A percentile compares a stretch with the other conserved stretches of the same genome.
These are phyloP conservation scores for Lepus timidus DNA, from an alignment of 2,113 vertebrate genomes.

Conservation along the genomic window DNA sequence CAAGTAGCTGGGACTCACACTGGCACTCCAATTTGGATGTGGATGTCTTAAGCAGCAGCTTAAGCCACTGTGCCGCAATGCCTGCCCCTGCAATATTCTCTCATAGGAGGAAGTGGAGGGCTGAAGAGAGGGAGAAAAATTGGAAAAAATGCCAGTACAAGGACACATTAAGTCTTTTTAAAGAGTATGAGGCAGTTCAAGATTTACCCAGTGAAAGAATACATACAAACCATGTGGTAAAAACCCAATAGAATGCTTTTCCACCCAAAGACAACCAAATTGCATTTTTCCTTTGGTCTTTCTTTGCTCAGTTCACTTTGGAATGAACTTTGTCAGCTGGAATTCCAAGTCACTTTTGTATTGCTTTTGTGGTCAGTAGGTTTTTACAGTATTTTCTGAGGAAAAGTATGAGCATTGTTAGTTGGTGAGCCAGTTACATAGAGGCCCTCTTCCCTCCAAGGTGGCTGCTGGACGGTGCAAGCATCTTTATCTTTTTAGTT, in stretches of 20 bases:
- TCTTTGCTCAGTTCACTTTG: constrained; percentile 8
- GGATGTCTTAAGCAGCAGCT: too few relatives aligned
- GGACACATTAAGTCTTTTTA: constrained; percentile 9
- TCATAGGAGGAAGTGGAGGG: not conserved
- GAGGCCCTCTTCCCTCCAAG: not conserved
- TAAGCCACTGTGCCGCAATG: too few relatives aligned
- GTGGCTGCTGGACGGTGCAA: not conserved
- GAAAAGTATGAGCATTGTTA: not conserved
- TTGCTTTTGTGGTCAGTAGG: not conserved
- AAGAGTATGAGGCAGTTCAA: not conserved
- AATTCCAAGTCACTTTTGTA: constrained; percentile 36
- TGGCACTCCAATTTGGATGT: too few relatives aligned
- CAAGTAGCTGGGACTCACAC: too few relatives aligned
- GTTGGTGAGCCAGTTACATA: not conserved
- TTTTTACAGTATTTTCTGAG: too few relatives aligned
- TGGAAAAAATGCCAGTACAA: constrained; percentile 43
- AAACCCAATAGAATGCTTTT: not conserved
- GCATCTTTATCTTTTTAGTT: not conserved
- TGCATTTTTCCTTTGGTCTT: not conserved
- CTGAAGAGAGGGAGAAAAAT: not conserved
- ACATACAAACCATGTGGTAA: constrained; percentile 46
- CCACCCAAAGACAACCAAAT: not conserved
- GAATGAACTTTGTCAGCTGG: constrained; percentile 21
- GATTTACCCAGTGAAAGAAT: not conserved
- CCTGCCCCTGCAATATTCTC: too few relatives aligned